A percentile compares a stretch with the other conserved stretches of the same genome.
Conservation (phyloP, 2,113 vertebrate species). For the Melanostigma gelatinosum region DNA sequence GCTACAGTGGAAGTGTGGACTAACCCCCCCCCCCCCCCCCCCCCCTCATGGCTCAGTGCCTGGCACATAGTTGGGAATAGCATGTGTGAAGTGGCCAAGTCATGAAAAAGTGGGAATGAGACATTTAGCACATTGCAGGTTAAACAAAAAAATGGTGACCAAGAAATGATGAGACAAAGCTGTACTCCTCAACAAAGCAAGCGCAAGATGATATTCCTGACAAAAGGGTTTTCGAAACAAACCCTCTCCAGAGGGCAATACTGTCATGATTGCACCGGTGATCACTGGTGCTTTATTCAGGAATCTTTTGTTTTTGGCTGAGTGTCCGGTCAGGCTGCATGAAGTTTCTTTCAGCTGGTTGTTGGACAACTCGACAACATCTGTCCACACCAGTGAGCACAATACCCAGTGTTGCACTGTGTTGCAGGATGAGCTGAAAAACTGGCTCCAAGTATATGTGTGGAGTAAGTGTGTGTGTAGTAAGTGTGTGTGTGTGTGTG, state of each 20-base stretch:
- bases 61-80: conserved; percentile 4
- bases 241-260: background rate
- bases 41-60: conserved; percentile 14
- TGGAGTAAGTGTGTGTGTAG: conserved; percentile 16
- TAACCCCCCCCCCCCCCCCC: conserved; percentile 9
- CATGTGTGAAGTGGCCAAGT: conserved; percentile 22
- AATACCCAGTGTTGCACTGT: conserved; percentile 8
- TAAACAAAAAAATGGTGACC: background rate
- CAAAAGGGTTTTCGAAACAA: background rate
- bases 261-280: background rate
- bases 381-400: conserved; percentile 25
- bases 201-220: background rate
- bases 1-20: conserved; percentile 40
- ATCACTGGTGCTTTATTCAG: background rate
- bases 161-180: background rate
- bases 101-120: conserved; percentile 22
- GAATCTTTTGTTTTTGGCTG: background rate
- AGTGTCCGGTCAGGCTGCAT: conserved; percentile 4
- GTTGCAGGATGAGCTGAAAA: conserved; percentile 63
- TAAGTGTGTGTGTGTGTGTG: background rate
- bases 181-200: background rate
- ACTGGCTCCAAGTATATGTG: conserved; percentile 44
- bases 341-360: conserved; percentile 14
- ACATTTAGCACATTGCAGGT: conserved; percentile 3
- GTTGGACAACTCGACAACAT: conserved; percentile 27